Evolutionary conservation across 2,113 vertebrate genomes (phyloP), one percentile per base, ranked within the genome.

Genomic region (Neodon shergylaensis): DNA sequence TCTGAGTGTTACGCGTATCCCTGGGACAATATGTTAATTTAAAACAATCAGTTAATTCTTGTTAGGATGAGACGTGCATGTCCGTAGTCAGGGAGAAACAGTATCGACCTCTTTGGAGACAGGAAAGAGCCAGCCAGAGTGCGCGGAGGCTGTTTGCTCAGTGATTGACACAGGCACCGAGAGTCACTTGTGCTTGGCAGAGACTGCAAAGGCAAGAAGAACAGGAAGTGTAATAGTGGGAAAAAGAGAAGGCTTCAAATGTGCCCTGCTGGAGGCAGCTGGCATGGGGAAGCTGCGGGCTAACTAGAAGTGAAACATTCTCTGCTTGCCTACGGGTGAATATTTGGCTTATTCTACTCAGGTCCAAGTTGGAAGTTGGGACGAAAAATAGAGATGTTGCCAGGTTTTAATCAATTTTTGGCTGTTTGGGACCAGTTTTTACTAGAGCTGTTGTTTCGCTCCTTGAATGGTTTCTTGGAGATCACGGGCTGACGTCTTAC

Each of bases 91-190:
- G 68, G 78, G 44, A 86, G 52, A n/a, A 84, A 88, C 21, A 93
- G 47, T 39, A 28, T 31, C 1, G 49, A 66, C 7, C 28, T 88
- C 73, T 31, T 1, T 88, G 72, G 72, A 85, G 78, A 94, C 87
- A 70, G 26, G n/a, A 66, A 92, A 84, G 81, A 65, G 2, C 36
- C 33, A 33, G 36, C 31, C 12, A 88, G 68, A 54, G 7, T 77
- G 63, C 92, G 82, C 61, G n/a, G 82, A 94, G 49, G 4, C 88
- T 84, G 1, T 94, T 91, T 91, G 58, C 89, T 87, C 66, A 83
- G 63, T 54, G 58, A 33, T 77, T 70, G 61, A 16, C 19, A 26
- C 12, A 16, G 36, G 54, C 17, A 9, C 24, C 49, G 63, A 68
- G 36, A 65, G 42, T 74, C 63, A 92, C 81, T 90, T 74, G 21